Conservation (phyloP, 2,888 invertebrate species). For the Koerneria pararmatus region DNA sequence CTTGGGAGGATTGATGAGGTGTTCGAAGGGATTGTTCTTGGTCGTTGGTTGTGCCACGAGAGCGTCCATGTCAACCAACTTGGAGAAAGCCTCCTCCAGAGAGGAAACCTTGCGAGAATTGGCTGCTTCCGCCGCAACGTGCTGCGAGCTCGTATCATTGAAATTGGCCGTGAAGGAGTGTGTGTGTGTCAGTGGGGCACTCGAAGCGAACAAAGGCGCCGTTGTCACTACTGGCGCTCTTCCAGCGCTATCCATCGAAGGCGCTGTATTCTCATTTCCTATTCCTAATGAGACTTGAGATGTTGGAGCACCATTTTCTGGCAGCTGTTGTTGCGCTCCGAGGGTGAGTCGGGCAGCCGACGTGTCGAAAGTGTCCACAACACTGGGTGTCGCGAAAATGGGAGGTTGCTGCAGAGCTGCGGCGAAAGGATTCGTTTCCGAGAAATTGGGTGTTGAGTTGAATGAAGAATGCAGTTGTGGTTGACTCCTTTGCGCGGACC, state of each 20-base stretch:
- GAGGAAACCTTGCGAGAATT: constrained; percentile 45
- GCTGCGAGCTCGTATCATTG: constrained; percentile 20
- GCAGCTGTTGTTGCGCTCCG: too few relatives aligned
- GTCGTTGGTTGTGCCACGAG: constrained; percentile 46
- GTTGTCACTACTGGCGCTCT: too few relatives aligned
- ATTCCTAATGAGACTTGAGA: too few relatives aligned
- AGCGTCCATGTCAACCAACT: constrained; percentile 57
- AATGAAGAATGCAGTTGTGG: neutral
- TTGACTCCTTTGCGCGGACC: neutral
- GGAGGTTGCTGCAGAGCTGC: too few relatives aligned
- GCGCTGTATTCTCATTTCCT: constrained; percentile 22
- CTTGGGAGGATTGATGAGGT: constrained; percentile 56
- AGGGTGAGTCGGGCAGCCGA: constrained; percentile 9
- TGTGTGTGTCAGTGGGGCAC: constrained; percentile 6
- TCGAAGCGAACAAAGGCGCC: too few relatives aligned
- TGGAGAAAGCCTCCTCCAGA: constrained; percentile 55
- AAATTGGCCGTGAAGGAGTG: constrained; percentile 24
- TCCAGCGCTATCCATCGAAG: too few relatives aligned
- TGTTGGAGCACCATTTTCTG: too few relatives aligned
- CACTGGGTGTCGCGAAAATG: constrained; percentile 5
- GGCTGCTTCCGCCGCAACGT: too few relatives aligned
- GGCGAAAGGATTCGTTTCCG: neutral
- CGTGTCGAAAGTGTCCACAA: constrained; percentile 16
- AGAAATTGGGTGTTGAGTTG: neutral
- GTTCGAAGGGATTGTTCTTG: constrained; percentile 57